Evolutionary conservation across 2,797 vertebrate genomes (phyloP), one percentile per base, ranked within the genome.

Genomic region (Rhynchotus rufescens): DNA sequence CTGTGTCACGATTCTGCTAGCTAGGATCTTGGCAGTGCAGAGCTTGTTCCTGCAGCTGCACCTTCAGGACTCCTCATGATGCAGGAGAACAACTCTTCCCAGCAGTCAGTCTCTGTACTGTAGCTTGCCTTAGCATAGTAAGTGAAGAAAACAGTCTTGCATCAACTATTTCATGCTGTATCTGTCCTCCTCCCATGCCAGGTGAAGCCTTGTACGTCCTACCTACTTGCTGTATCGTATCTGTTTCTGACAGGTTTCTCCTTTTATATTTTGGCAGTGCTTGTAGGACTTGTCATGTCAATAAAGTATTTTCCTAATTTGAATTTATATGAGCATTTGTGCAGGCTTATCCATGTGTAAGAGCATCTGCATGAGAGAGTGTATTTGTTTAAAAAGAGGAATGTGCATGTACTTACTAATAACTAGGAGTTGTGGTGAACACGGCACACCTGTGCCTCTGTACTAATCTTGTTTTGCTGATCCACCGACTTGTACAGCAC

Each of bases 161-260:
- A 51, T 15, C 3, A 0, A 36, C 19, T 54, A 17, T n/a, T 15
- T 47, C 4, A 6, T 28, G 21, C 12, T 17, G 1, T 25, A 1
- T 57, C 21, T 54, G 36, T 4, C 1, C 5, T 2, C 32, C 25
- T 56, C 30, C 44, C 28, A 1, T n/a, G 42, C 81, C 81, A 80
- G 88, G 79, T 84, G 79, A 71, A 38, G 66, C 2, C 3, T 19
- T 40, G 16, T 22, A 16, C 0, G 0, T 38, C 71, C 80, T 71
- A 9, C 74, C 67, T 38, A 67, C 47, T 74, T 93, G 68, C 75
- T 74, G 83, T 45, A 47, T 82, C 9, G 2, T 54, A 38, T 81
- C 93, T 95, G 30, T 32, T 36, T 71, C 49, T 76, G 87, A 51
- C 91, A 95, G 95, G 40, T 86, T 89, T 95, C 93, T 88, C 30